Conservation (phyloP, 1,140 invertebrate genomes). For the Diachasmimorpha longicaudata region DNA sequence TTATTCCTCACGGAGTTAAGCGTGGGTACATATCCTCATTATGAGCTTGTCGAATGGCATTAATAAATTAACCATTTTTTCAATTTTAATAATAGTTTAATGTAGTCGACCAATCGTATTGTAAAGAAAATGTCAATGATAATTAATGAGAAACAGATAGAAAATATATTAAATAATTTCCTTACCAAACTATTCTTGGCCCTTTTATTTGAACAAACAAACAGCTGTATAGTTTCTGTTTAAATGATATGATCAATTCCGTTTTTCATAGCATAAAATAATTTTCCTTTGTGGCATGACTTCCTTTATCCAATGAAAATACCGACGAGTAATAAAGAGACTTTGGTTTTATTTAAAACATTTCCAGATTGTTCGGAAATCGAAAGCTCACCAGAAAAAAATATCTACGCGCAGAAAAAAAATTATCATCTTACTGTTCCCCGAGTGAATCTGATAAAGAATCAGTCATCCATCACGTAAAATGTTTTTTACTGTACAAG, state of each 20-base stretch:
- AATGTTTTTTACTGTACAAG: neutral
- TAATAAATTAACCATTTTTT: conserved; percentile 12
- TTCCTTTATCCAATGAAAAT: too few relatives aligned
- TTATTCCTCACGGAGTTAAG: neutral
- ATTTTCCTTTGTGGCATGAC: too few relatives aligned
- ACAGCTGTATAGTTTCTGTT: too few relatives aligned
- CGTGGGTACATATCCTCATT: neutral
- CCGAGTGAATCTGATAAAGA: neutral
- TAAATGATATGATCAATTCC: too few relatives aligned
- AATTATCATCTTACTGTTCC: neutral
- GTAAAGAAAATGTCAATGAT: neutral
- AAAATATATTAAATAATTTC: conserved; percentile 9
- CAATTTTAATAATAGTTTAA: neutral
- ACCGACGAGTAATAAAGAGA: too few relatives aligned
- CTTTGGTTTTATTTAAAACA: too few relatives aligned
- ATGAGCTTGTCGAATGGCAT: conserved; percentile 11
- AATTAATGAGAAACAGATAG: neutral
- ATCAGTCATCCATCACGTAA: neutral
- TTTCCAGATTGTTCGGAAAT: neutral
- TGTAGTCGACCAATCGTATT: neutral
- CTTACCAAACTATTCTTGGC: neutral
- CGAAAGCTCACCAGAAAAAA: neutral
- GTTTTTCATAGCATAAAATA: too few relatives aligned
- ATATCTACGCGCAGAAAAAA: neutral
- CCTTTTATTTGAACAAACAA: too few relatives aligned